phyloP scores from a whole-genome alignment of 2,888 invertebrate species.

The Sericinus montela region DNA sequence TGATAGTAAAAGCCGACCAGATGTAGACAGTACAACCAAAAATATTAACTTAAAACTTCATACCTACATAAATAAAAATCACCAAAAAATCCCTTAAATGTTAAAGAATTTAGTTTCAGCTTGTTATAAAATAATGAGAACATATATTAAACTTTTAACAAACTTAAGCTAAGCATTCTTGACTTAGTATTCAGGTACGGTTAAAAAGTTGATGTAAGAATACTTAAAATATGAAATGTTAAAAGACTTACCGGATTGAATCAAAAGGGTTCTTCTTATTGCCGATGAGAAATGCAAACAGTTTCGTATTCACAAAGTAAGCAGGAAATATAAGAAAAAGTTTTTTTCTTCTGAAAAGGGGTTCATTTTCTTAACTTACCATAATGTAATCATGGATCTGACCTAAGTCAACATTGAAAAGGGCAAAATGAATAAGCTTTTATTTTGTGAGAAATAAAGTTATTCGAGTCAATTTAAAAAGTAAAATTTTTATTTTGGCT shows the following conservation, averaged over 20 bases:
- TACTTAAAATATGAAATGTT: not conserved
- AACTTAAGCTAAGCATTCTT: too few relatives aligned
- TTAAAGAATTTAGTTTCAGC: too few relatives aligned
- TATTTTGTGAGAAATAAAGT: constrained; percentile 3
- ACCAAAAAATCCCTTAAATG: too few relatives aligned
- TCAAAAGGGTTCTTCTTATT: not conserved
- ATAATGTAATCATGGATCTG: constrained; percentile 11
- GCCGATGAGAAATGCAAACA: constrained; percentile 1
- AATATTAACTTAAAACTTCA: too few relatives aligned
- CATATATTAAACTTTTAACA: too few relatives aligned
- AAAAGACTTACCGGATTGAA: not conserved
- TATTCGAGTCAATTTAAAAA: constrained; percentile 2
- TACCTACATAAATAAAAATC: too few relatives aligned
- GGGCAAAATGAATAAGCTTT: constrained; percentile 1
- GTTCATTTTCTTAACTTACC: constrained; percentile 16
- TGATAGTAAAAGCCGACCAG: too few relatives aligned
- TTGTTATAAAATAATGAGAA: too few relatives aligned
- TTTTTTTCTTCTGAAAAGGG: not conserved
- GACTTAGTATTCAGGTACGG: too few relatives aligned
- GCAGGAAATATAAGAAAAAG: constrained; percentile 5
- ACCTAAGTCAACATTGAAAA: constrained; percentile 12
- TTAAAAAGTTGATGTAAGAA: too few relatives aligned
- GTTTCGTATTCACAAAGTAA: constrained; percentile 13
- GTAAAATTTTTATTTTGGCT: not conserved
- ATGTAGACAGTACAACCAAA: too few relatives aligned